These are phyloP conservation scores for Brachypalpus laphriformis DNA, from an alignment of 2,888 invertebrate genomes.

Conservation along the genomic window DNA sequence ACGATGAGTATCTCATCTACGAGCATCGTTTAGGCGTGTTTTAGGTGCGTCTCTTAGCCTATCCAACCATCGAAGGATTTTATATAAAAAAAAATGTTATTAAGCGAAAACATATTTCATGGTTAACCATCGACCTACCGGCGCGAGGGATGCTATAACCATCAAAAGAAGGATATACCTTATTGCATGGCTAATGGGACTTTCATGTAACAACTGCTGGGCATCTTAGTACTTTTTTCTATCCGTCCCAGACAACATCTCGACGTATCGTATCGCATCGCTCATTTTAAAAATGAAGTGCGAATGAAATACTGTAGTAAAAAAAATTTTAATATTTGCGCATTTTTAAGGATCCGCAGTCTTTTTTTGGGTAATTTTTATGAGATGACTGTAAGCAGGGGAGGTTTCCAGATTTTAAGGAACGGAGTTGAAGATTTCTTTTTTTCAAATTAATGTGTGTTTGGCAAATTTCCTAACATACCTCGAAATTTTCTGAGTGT, in stretches of 20 bases:
- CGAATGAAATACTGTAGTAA: conserved; percentile 44
- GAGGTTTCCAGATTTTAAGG: neutral
- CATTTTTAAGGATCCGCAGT: neutral
- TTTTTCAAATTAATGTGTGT: no score
- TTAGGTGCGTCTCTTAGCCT: conserved; percentile 38
- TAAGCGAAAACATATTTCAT: conserved; percentile 58
- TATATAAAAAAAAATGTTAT: conserved; percentile 54
- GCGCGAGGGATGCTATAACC: neutral
- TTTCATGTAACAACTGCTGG: conserved; percentile 58
- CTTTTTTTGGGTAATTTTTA: neutral
- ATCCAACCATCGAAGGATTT: conserved; percentile 14
- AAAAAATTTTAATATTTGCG: conserved; percentile 8
- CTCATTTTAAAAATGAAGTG: conserved; percentile 53
- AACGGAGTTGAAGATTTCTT: no score
- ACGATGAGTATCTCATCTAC: conserved; percentile 24
- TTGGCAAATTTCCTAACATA: no score
- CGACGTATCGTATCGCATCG: conserved; percentile 13
- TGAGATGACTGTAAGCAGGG: neutral
- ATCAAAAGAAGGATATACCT: conserved; percentile 30
- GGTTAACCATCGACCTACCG: conserved; percentile 48
- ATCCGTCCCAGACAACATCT: neutral
- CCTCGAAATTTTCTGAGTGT: no score
- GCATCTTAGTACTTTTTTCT: conserved; percentile 4
- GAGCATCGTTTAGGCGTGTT: neutral
- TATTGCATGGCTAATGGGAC: conserved; percentile 53